Evolutionary conservation across 35 echinoderm and acorn worm genomes (phyloP).

Genomic region (Hemicentrotus pulcherrimus): DNA sequence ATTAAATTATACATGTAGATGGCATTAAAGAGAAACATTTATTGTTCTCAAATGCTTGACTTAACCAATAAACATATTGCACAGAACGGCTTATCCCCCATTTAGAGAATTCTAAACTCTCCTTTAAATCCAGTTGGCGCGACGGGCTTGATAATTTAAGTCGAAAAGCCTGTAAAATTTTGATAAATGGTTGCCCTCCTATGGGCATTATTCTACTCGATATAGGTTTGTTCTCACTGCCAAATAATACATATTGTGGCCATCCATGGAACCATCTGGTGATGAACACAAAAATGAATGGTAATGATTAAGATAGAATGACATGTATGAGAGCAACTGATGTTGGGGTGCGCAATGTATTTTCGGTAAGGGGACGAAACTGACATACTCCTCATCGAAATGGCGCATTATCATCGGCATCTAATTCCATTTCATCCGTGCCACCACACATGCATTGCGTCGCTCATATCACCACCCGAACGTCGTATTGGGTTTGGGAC

Average conservation of each 20-base stretch:
- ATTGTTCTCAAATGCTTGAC: neutral
- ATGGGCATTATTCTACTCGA: neutral
- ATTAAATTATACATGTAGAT: neutral
- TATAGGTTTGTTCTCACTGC: neutral
- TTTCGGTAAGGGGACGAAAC: neutral
- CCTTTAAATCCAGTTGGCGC: neutral
- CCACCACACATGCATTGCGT: no score
- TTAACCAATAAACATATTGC: neutral
- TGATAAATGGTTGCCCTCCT: neutral
- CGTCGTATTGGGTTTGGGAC: no score
- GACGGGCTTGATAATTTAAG: neutral
- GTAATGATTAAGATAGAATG: neutral
- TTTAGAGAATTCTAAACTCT: neutral
- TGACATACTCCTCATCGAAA: neutral
- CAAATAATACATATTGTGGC: neutral
- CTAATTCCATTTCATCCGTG: no score
- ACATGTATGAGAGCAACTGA: no score
- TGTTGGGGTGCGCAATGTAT: neutral
- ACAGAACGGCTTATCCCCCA: neutral
- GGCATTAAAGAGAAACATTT: neutral
- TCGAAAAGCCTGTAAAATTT: neutral
- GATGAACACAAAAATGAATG: neutral
- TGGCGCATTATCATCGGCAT: no score
- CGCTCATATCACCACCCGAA: no score
- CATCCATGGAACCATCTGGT: neutral